A percentile compares a stretch with the other conserved stretches of the same genome.
phyloP scores from a whole-genome alignment of 2,888 invertebrate genomes.

The Conops quadrifasciatus region DNA sequence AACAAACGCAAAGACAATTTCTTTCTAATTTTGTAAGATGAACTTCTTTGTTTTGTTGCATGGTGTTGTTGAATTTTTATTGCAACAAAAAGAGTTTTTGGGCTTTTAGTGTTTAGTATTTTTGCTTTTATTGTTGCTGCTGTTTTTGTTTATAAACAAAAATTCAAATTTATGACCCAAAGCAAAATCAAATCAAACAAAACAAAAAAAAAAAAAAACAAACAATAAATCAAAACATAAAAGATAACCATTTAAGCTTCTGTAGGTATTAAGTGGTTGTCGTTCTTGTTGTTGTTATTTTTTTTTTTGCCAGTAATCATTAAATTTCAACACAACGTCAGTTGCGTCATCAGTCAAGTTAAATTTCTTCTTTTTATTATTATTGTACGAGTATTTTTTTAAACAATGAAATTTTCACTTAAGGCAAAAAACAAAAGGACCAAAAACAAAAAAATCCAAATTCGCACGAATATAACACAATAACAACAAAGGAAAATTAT shows the following conservation, averaged over 20 bases:
- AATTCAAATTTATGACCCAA: not conserved
- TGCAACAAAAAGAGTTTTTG: no score
- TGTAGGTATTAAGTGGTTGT: not conserved
- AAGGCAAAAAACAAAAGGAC: not conserved
- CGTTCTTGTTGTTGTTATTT: not conserved
- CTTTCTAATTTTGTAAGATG: no score
- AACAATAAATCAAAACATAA: not conserved
- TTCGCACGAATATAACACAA: no score
- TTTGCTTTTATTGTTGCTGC: not conserved
- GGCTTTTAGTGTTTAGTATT: no score
- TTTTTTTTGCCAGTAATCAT: not conserved
- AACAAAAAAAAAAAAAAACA: not conserved
- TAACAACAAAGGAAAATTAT: no score
- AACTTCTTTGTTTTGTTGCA: no score
- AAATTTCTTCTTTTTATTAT: not conserved
- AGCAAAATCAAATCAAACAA: not conserved
- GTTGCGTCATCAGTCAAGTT: no score
- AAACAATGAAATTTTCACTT: not conserved
- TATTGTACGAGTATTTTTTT: not conserved
- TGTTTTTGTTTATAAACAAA: not conserved
- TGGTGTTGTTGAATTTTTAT: no score
- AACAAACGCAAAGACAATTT: no score
- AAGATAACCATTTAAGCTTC: not conserved
- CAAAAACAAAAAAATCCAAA: no score
- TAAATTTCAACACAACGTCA: no score